Evolutionary conservation across 2,797 vertebrate species (phyloP).

Genomic region (Alcedo atthis): DNA sequence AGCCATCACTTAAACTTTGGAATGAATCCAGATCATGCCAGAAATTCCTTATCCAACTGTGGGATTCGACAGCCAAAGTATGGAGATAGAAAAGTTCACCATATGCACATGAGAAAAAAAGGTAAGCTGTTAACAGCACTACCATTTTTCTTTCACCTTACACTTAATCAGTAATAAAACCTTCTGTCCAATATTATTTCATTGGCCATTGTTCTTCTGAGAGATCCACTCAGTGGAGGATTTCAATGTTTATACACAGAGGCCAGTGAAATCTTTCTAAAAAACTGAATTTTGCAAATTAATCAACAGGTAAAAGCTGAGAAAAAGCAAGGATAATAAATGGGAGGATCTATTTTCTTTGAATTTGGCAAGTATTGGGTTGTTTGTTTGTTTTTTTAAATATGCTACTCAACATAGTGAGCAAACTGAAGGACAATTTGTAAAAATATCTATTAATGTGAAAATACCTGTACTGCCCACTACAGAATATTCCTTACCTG

Average conservation of each 20-base stretch:
- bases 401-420: not conserved
- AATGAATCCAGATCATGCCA: conserved; percentile 98
- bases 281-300: not conserved
- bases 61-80: conserved; percentile 98
- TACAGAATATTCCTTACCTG: not conserved
- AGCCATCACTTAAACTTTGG: conserved; percentile 99
- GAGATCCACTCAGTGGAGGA: not conserved
- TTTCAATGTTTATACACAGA: not conserved
- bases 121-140: conserved; percentile 72
- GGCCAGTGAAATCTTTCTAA: not conserved
- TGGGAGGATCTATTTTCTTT: not conserved
- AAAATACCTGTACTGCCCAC: not conserved
- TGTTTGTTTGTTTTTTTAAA: not conserved
- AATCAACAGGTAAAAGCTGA: not conserved
- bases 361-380: not conserved
- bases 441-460: not conserved
- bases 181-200: not conserved
- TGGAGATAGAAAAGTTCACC: conserved; percentile 95
- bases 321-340: not conserved
- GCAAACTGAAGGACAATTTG: not conserved
- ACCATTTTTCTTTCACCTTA: not conserved
- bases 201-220: not conserved
- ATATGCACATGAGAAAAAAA: conserved; percentile 99
- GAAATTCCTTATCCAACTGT: conserved; percentile 97
- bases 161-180: not conserved